Evolutionary conservation across 2,888 invertebrate genomes (phyloP), one percentile per base, ranked within the genome.

Genomic region (Nebria salina): DNA sequence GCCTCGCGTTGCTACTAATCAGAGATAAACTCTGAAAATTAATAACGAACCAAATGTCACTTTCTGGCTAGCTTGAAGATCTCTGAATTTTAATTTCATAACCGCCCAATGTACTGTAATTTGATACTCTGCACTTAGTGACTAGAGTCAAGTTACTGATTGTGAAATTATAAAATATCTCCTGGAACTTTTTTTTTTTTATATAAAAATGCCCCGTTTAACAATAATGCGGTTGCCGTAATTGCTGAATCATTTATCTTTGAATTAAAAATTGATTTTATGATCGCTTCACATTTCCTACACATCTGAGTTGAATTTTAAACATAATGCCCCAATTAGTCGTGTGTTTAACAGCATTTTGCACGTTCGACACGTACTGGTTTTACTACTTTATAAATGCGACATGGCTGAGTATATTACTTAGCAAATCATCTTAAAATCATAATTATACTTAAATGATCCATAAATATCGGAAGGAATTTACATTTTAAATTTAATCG

Each of bases 341-440:
- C 25, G 41, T 5, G 41, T 68, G 76, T 76, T 76, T 76, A 64
- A 70, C 25, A 54, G 42, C 70, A 43, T 76, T 76, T 76, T 70
- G 76, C 66, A 76, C 68, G 66, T 54, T 76, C 76, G 26, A 70
- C 76, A 76, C 76, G 76, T 76, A 70, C 34, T 13, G 42, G 54
- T 43, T 70, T 68, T 54, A 76, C 76, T 66, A 76, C 66, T 54
- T 54, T 54, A 8, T 13, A 54, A 54, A 54, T 7, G 54, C 54
- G 11, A 54, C 54, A 54, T 11, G 54, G 54, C 54, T 54, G 13
- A 54, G 11, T 54, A 54, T 54, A 54, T 54, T 54, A 8, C 54
- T 11, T 2, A 54, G 7, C 54, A 54, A 54, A 13, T 54, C 54
- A 34, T 34, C 54, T 11, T 54, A 54, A 54, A 54, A 54, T 54